Percentiles rank a stretch among this genome's conserved stretches.
Conservation (phyloP, 1,140 invertebrate genomes). For the Vanessa atalanta region DNA sequence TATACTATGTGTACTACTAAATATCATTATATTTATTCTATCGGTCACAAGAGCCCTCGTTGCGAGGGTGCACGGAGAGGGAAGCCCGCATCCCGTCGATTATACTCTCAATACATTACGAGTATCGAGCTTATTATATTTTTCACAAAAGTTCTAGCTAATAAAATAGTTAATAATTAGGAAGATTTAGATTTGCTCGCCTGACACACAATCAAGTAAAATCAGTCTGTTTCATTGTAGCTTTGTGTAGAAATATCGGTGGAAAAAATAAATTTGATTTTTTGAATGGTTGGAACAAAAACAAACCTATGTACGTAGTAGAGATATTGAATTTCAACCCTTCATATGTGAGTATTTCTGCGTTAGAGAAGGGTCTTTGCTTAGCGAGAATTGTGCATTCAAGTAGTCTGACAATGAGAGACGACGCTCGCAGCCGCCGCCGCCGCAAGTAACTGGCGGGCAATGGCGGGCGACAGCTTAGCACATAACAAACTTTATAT, state of each 20-base stretch:
- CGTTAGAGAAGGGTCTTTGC: conserved; percentile 11
- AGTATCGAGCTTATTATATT: not conserved
- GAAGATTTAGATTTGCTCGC: too few relatives aligned
- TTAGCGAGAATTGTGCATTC: conserved; percentile 19
- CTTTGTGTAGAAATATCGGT: not conserved
- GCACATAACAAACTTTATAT: not conserved
- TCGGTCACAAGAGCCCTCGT: not conserved
- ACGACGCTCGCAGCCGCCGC: not conserved
- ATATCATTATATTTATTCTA: not conserved
- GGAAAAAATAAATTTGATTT: too few relatives aligned
- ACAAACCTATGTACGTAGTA: not conserved
- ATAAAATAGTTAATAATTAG: too few relatives aligned
- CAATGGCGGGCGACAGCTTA: not conserved
- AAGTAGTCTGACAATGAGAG: conserved; percentile 16
- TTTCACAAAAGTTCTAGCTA: not conserved
- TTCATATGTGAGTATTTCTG: conserved; percentile 12
- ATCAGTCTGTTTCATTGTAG: too few relatives aligned
- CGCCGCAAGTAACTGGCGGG: not conserved
- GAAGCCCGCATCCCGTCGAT: conserved; percentile 14
- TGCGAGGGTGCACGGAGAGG: not conserved
- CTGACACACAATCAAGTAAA: too few relatives aligned
- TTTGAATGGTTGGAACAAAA: too few relatives aligned
- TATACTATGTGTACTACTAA: not conserved
- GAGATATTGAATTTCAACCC: conserved; percentile 24
- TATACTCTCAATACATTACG: conserved; percentile 5